Evolutionary conservation across 2,797 vertebrate genomes (phyloP).

Genomic region (Limosa lapponica): DNA sequence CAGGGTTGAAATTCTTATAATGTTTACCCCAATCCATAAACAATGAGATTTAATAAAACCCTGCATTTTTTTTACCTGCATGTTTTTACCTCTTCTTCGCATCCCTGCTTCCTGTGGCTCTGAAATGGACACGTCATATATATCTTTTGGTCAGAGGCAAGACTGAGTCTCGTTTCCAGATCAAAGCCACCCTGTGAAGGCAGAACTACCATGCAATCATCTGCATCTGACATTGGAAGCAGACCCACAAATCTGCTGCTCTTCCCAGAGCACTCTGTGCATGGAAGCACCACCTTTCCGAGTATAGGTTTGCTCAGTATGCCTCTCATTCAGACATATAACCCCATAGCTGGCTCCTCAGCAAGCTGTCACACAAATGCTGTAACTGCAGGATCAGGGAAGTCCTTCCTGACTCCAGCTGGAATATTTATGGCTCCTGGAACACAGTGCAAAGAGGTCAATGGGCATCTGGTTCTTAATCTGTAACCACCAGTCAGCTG

Average conservation of each 20-base stretch:
- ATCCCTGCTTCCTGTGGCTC: not conserved
- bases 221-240: too few relatives aligned
- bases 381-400: not conserved
- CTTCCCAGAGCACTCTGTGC: not conserved
- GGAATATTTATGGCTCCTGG: not conserved
- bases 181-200: not conserved
- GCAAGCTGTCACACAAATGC: not conserved
- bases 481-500: not conserved
- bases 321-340: not conserved
- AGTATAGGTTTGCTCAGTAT: accelerated
- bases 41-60: not conserved
- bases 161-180: not conserved
- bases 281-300: accelerated
- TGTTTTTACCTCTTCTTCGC: not conserved
- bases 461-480: not conserved
- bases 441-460: not conserved
- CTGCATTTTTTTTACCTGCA: not conserved
- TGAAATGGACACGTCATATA: not conserved
- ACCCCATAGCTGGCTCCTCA: not conserved
- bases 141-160: not conserved
- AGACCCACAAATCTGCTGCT: not conserved
- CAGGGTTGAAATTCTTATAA: not conserved
- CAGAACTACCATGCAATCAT: accelerated
- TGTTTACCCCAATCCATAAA: not conserved
- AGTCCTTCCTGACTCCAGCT: not conserved